These are phyloP conservation scores for Pachycephala philippinensis DNA, from an alignment of 2,113 vertebrate genomes.

Conservation along the genomic window DNA sequence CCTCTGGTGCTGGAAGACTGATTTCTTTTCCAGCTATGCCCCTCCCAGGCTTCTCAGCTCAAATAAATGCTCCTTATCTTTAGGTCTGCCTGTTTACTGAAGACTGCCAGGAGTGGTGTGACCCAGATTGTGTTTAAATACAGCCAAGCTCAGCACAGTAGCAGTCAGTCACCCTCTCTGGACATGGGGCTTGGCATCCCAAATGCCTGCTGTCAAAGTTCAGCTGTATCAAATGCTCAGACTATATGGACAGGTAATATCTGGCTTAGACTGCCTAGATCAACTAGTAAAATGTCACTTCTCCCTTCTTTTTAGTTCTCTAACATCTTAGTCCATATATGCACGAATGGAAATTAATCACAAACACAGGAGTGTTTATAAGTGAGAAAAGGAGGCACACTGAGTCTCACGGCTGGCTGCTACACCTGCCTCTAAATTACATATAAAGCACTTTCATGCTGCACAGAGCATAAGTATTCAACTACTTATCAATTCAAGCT, in stretches of 20 bases:
- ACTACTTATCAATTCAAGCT: not conserved
- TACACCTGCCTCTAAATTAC: not conserved
- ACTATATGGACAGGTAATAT: accelerated
- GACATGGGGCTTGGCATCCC: not conserved
- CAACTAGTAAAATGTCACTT: not conserved
- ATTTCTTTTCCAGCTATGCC: not conserved
- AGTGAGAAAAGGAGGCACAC: not conserved
- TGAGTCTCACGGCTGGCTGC: not conserved
- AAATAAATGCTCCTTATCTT: not conserved
- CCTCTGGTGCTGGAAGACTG: accelerated
- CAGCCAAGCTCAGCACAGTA: not conserved
- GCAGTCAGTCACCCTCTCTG: not conserved
- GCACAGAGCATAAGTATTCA: not conserved
- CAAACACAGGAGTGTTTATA: not conserved
- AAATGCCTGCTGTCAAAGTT: not conserved
- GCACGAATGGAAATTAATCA: not conserved
- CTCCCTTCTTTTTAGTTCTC: not conserved
- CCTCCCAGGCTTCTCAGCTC: not conserved
- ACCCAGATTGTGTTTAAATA: not conserved
- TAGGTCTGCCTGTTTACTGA: not conserved
- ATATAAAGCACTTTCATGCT: accelerated
- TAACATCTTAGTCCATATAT: not conserved
- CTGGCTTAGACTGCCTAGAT: not conserved
- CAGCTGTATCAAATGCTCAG: not conserved
- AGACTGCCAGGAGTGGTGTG: not conserved